These are phyloP conservation scores for Scomberomorus guttatus DNA, from an alignment of 2,797 vertebrate species.

Conservation along the genomic window DNA sequence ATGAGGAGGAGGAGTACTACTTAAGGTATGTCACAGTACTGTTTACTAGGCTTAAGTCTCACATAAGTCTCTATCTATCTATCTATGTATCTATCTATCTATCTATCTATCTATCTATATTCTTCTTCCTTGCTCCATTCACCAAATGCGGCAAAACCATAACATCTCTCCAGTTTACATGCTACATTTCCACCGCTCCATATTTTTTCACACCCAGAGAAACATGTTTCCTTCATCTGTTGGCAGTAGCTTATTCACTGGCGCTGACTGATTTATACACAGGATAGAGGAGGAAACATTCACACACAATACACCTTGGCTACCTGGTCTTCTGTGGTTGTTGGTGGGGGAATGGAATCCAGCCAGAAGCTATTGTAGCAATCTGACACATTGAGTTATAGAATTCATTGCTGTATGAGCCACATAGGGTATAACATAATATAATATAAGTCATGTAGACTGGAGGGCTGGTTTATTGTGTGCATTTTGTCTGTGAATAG, in stretches of 20 bases:
- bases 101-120: neutral
- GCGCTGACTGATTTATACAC: slow-evolving; percentile 51
- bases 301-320: slow-evolving; percentile 43
- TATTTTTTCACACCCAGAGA: slow-evolving; percentile 50
- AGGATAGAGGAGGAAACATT: slow-evolving; percentile 40
- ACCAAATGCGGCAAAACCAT: neutral
- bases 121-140: neutral
- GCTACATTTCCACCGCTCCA: slow-evolving; percentile 16
- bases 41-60: slow-evolving; percentile 42
- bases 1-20: slow-evolving; percentile 28
- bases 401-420: slow-evolving; percentile 21
- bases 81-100: neutral
- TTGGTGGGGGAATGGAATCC: slow-evolving; percentile 45
- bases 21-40: slow-evolving; percentile 23
- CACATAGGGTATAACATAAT: slow-evolving; percentile 24
- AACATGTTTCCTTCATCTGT: slow-evolving; percentile 39
- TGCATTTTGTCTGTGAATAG: slow-evolving; percentile 11
- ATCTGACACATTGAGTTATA: slow-evolving; percentile 43
- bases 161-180: neutral
- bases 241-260: slow-evolving; percentile 57
- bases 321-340: slow-evolving; percentile 39
- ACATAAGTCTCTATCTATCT: neutral
- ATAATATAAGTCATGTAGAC: slow-evolving; percentile 18
- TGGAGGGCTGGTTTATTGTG: neutral
- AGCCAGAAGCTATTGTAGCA: slow-evolving; percentile 45